Evolutionary conservation across 2,113 vertebrate species (phyloP).

Genomic region (Rhagologus leucostigma): DNA sequence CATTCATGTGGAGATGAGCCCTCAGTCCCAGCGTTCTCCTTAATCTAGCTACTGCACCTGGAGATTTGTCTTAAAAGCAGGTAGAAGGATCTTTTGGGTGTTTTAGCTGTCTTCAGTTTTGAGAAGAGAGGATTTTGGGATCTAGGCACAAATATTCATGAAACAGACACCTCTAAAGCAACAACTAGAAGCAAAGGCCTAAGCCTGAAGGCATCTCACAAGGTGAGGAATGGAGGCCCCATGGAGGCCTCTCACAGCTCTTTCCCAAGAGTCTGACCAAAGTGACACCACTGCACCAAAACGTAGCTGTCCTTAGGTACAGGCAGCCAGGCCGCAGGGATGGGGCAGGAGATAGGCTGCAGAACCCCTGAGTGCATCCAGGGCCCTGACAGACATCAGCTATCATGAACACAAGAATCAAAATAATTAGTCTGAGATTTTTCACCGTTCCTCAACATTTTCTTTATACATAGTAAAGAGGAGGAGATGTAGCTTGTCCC

Average conservation of each 20-base stretch:
- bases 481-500: background rate
- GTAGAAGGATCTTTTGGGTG: background rate
- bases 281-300: background rate
- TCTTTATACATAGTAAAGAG: background rate
- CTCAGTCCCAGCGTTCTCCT: accelerated
- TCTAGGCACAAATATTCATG: background rate
- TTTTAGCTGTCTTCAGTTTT: background rate
- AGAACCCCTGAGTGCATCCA: background rate
- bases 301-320: background rate
- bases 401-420: background rate
- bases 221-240: accelerated
- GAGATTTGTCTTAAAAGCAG: background rate
- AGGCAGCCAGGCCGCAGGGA: background rate
- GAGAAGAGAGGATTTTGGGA: background rate
- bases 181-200: background rate
- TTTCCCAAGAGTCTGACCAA: background rate
- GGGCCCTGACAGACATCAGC: background rate
- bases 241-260: background rate
- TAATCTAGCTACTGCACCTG: background rate
- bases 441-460: accelerated
- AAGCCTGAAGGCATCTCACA: background rate
- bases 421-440: background rate
- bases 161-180: background rate
- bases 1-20: background rate
- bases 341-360: background rate